Base-by-base conservation (phyloP, 1,140 invertebrate genomes). In the Cydia splendana region DNA sequence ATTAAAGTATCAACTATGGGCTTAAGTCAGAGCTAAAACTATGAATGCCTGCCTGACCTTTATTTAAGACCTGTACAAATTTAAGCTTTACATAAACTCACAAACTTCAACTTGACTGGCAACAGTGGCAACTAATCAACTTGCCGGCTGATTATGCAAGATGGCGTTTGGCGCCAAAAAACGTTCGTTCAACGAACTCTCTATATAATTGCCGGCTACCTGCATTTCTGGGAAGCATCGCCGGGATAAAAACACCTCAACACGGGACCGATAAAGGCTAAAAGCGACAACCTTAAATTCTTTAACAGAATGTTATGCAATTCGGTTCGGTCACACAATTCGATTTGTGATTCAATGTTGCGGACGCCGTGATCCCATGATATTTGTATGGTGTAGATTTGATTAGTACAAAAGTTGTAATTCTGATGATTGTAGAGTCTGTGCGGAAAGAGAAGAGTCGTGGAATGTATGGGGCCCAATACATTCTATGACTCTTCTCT, bases 141-240 rank as follows among this genome's bases (percentile, higher is more conserved):
- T 67, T 42, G n/a, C 34, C 65, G 67, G 5, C 34, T 71, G 30
- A 71, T 71, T 42, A 71, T 20, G 34, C 67, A 71, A 71, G 67
- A 71, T 45, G 67, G 67, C 38, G 67, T 71, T 71, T 71, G 67
- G 67, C 34, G 67, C 30, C 34, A 71, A 71, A 71, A 71, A 71
- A 71, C 38, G 30, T 18, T 38, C 67, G 67, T 71, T 71, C 67
- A 71, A 20, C 45, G 67, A 38, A 71, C 67, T 45, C 67, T 5
- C 30, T 71, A 2, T 24, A 24, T 24, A 71, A 71, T 71, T 71
- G 67, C 20, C n/a, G 5, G 53, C 65, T 82, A 84, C 81, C 80
- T 82, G 81, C 74, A 38, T 42, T 84, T 81, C 81, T 75, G 48
- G 75, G 83, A 82, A 81, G 67, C 79, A 38, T 20, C 67, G 24